These are phyloP conservation scores for Enteromius anoplus DNA, from an alignment of 2,797 vertebrate genomes.

Conservation along the genomic window DNA sequence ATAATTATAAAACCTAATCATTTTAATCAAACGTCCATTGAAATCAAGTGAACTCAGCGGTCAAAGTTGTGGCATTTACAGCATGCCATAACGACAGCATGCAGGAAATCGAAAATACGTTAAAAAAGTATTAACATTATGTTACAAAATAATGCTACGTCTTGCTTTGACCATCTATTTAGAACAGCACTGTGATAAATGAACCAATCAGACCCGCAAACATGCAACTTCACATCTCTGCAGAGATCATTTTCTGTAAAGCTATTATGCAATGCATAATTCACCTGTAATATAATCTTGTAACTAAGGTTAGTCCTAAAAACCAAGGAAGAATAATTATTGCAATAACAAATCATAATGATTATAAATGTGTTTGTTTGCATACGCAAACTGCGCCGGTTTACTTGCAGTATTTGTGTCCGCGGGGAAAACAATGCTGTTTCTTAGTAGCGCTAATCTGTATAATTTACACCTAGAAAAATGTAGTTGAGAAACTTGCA, in stretches of 20 bases:
- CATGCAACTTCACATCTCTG: background rate
- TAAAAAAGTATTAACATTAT: background rate
- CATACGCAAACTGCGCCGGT: constrained; percentile 6
- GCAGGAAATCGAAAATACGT: background rate
- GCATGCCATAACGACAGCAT: background rate
- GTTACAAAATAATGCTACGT: background rate
- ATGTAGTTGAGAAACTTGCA: background rate
- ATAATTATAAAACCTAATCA: background rate
- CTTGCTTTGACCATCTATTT: background rate
- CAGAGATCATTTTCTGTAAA: constrained; percentile 2
- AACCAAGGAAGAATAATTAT: constrained; percentile 26
- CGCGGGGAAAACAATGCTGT: background rate
- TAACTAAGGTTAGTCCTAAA: constrained; percentile 5
- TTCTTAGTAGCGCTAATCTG: background rate
- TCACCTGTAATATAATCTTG: background rate
- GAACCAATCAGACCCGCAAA: background rate
- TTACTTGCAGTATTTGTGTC: background rate
- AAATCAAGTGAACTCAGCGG: background rate
- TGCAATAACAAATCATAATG: constrained; percentile 15
- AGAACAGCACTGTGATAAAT: background rate
- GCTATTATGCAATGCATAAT: background rate
- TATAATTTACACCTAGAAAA: background rate
- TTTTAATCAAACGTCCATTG: background rate
- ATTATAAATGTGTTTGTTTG: constrained; percentile 21
- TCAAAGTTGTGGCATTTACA: background rate